Percentiles rank a stretch among this genome's conserved stretches.
Conservation (phyloP, 2,113 vertebrate genomes). For the Gymnarchus niloticus region DNA sequence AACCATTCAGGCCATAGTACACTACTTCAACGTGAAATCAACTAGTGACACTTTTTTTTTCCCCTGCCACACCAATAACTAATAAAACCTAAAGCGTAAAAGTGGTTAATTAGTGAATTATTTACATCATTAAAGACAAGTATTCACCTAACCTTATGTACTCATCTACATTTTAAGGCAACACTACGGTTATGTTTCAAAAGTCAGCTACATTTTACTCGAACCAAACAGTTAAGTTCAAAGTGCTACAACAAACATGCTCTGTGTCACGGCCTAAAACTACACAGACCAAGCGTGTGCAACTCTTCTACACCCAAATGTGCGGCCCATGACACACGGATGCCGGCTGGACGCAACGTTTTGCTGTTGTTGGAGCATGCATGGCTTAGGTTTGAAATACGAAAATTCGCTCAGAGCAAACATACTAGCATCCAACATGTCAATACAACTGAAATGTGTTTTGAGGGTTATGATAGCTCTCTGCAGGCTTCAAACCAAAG, state of each 20-base stretch:
- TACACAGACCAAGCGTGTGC: not conserved
- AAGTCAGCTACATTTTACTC: constrained; percentile 49
- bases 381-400: constrained; percentile 1
- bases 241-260: constrained; percentile 26
- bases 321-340: not conserved
- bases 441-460: not conserved
- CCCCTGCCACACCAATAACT: constrained; percentile 38
- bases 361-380: not conserved
- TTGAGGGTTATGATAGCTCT: not conserved
- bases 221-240: not conserved
- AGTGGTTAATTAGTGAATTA: constrained; percentile 30
- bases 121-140: constrained; percentile 51
- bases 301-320: not conserved
- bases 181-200: constrained; percentile 42
- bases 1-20: not conserved
- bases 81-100: constrained; percentile 16
- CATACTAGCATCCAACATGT: not conserved
- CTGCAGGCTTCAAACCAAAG: not conserved
- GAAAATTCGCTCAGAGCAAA: not conserved
- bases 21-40: not conserved
- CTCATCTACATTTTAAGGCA: constrained; percentile 55
- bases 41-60: not conserved
- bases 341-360: not conserved
- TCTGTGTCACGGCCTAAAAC: not conserved
- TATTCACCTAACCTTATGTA: constrained; percentile 36